Evolutionary conservation across 2,888 invertebrate genomes (phyloP), one percentile per base, ranked within the genome.

Genomic region (Chymomyza procnemis): DNA sequence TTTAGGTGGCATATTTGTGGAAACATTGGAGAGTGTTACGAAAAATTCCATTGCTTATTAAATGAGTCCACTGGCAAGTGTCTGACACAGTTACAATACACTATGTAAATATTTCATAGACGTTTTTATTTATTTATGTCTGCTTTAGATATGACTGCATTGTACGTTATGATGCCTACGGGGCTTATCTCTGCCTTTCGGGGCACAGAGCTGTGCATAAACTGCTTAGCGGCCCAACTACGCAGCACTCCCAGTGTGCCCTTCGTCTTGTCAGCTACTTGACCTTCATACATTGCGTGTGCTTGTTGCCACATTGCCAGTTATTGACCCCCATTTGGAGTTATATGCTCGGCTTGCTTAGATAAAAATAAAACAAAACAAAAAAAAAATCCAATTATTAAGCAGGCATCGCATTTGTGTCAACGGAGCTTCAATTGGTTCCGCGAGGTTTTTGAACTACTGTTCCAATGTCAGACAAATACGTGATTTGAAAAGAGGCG

Each of bases 351-450:
- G 26, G 8, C 26, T 26, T 26, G 26, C 6, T 16, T 16, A 47
- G 14, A 47, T 47, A 47, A 47, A 47, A 4, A n/a, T 9, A 14
- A 2, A 74, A 62, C 64, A 59, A 26, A 22, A 22, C 2, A 62
- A 54, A 47, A 55, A 63, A 66, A 30, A 52, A 48, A 72, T 64
- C 48, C 74, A 68, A 64, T 66, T 73, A 62, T 6, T 67, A 59
- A 22, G 21, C 14, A 30, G 14, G 22, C 63, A 50, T 16, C 58
- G 63, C 75, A 78, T 69, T 76, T 81, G 72, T 78, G 80, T 81
- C 80, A 81, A 86, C 87, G 85, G 74, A 81, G 76, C 87, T 81
- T 71, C 64, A 86, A 81, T 81, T 84, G 86, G 62, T 71, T 69
- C 69, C 50, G 63, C 74, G 82, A 79, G 82, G 79, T 84, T 87